A percentile compares a stretch with the other conserved stretches of the same genome.
These are phyloP conservation scores for Clunio marinus DNA, from an alignment of 2,888 invertebrate genomes.

Conservation along the genomic window DNA sequence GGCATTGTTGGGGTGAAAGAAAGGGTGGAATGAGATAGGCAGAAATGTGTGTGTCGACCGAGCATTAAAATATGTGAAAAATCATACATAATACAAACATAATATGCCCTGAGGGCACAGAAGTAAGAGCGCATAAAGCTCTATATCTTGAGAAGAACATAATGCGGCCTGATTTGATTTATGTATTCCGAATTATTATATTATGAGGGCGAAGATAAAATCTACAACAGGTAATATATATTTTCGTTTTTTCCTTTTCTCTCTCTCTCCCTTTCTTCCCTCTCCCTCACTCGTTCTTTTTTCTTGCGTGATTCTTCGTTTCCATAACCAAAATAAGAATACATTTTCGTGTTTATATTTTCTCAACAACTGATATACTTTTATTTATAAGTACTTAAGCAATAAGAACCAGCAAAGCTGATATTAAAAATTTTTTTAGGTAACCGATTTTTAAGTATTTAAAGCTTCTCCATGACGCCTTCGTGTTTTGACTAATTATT, in stretches of 20 bases:
- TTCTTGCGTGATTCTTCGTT: too few species aligned
- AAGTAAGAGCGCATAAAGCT: background rate
- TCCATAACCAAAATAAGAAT: too few species aligned
- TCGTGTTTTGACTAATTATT: background rate
- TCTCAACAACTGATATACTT: too few species aligned
- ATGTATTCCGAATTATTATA: slow-evolving; percentile 34
- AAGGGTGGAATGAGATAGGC: background rate
- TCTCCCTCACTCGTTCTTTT: too few species aligned
- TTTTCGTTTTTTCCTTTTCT: background rate
- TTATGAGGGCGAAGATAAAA: slow-evolving; percentile 32
- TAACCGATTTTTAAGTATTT: too few species aligned
- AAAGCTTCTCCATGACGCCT: background rate
- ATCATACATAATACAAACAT: slow-evolving; percentile 36
- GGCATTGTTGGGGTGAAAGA: background rate
- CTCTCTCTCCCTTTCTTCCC: background rate
- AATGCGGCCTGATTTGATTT: slow-evolving; percentile 37
- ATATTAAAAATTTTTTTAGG: too few species aligned
- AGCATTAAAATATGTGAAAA: slow-evolving; percentile 36
- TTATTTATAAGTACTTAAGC: too few species aligned
- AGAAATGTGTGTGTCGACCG: background rate
- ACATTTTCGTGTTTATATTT: too few species aligned
- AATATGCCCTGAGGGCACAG: slow-evolving; percentile 12
- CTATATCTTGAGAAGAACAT: too few species aligned
- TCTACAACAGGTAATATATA: slow-evolving; percentile 37
- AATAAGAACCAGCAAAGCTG: too few species aligned